Evolutionary conservation across 2,888 invertebrate genomes (phyloP).

Genomic region (Cyaniris semiargus): DNA sequence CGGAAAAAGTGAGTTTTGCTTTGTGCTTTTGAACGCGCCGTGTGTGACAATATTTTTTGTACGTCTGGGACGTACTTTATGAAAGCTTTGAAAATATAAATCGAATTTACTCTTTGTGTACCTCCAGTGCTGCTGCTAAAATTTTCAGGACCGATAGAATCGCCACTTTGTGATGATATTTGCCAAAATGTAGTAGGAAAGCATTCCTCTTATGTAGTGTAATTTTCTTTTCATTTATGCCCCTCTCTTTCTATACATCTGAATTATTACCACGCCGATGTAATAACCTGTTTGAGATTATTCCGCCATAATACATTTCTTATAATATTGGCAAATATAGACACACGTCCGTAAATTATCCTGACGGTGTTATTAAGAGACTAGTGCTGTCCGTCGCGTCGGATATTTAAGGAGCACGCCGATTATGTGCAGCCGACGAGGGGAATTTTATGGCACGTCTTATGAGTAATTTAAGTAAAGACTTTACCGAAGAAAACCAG

Average conservation of each 20-base stretch:
- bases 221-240: background rate
- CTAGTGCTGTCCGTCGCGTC: background rate
- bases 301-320: background rate
- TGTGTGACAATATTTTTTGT: conserved; percentile 15
- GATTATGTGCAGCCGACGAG: conserved; percentile 19
- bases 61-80: conserved; percentile 20
- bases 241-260: background rate
- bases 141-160: background rate
- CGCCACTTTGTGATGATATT: background rate
- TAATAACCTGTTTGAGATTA: conserved; percentile 14
- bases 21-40: conserved; percentile 24
- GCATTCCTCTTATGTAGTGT: background rate
- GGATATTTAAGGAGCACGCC: conserved; percentile 21
- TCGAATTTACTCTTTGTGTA: conserved; percentile 6
- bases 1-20: conserved; percentile 12
- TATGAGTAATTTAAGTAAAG: conserved; percentile 20
- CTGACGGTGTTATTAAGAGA: conserved; percentile 1
- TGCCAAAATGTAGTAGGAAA: background rate
- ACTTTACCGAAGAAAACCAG: conserved; percentile 23
- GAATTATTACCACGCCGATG: background rate
- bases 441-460: conserved; percentile 10
- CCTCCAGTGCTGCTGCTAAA: background rate
- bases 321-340: conserved; percentile 17
- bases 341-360: conserved; percentile 13
- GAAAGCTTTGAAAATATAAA: conserved; percentile 15